Evolutionary conservation across 2,888 invertebrate genomes (phyloP).

Genomic region (Gymnocheta viridis): DNA sequence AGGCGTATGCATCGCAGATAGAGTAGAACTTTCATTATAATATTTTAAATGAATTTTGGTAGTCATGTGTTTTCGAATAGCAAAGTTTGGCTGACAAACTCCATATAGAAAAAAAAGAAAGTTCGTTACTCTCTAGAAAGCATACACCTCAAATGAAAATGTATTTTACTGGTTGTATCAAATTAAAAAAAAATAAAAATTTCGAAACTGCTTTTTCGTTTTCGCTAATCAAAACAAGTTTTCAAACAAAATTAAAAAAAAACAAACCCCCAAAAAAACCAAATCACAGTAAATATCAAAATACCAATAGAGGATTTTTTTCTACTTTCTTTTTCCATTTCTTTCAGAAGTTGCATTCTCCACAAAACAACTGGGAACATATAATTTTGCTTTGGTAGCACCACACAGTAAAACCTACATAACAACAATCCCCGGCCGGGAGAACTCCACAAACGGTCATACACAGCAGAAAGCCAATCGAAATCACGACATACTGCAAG

Average conservation of each 20-base stretch:
- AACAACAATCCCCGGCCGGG: conserved; percentile 46
- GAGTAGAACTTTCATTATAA: neutral
- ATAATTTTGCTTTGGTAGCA: conserved; percentile 75
- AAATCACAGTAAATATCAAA: conserved; percentile 68
- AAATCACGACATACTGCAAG: conserved; percentile 66
- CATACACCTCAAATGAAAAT: neutral
- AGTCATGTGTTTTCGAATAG: too few relatives aligned
- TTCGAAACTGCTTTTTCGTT: conserved; percentile 4
- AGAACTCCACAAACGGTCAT: conserved; percentile 15
- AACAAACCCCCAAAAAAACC: conserved; percentile 31
- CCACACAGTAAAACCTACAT: conserved; percentile 64
- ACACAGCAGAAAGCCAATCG: conserved; percentile 32
- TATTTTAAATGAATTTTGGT: neutral
- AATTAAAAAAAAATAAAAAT: neutral
- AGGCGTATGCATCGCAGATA: neutral
- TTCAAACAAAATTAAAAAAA: conserved; percentile 18
- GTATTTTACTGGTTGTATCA: neutral
- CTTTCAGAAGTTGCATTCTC: conserved; percentile 81
- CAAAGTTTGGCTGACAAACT: too few relatives aligned
- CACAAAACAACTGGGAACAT: conserved; percentile 75
- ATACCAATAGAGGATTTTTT: conserved; percentile 77
- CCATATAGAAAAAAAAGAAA: neutral
- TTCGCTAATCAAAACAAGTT: conserved; percentile 27
- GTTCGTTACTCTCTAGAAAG: neutral
- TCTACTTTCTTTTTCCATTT: conserved; percentile 79